Evolutionary conservation across 2,888 invertebrate species (phyloP), one percentile per base, ranked within the genome.

Genomic region (Quadriops clusia): DNA sequence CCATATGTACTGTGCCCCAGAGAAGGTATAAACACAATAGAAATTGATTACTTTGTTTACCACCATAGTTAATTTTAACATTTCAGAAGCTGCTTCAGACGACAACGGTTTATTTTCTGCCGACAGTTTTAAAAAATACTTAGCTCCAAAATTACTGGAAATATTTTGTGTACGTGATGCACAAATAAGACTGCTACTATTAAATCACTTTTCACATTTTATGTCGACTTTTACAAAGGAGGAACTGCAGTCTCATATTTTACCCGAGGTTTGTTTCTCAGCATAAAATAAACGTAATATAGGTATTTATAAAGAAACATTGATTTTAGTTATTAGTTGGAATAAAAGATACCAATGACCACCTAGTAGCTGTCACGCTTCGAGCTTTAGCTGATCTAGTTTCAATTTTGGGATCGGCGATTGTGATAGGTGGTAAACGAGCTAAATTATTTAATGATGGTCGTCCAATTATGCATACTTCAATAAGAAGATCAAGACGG

Each of bases 151-250:
- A 61, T 58, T 86, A 18, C 61, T 83, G 42, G 77, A 82, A 50
- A 74, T 86, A 56, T 89, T 91, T 63, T 75, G 78, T 45, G 82
- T 93, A 3, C 72, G 84, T 42, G 91, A 93, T 56, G 73, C 76
- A 23, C 84, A 89, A 59, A 78, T 85, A 28, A 72, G 91, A 36
- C 67, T 82, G 42, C 65, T 87, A 23, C 63, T 93, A 11, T 62
- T 93, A 20, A 71, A 72, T 30, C 79, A 89, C 57, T 86, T 93
- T 49, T 68, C 72, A 29, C 70, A 74, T 38, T 91, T 77, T 56
- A 73, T 82, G 24, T 67, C 72, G 42, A 72, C 78, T 11, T 79
- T 93, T 51, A 72, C 77, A 34, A 72, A 71, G 42, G 77, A 83
- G 24, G 79, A 82, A 53, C 59, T 91, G n/a, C 74, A 78, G 27